A percentile compares a stretch with the other conserved stretches of the same genome.
These are phyloP conservation scores for Chromobotia macracanthus DNA, from an alignment of 2,797 vertebrate genomes.

Conservation along the genomic window DNA sequence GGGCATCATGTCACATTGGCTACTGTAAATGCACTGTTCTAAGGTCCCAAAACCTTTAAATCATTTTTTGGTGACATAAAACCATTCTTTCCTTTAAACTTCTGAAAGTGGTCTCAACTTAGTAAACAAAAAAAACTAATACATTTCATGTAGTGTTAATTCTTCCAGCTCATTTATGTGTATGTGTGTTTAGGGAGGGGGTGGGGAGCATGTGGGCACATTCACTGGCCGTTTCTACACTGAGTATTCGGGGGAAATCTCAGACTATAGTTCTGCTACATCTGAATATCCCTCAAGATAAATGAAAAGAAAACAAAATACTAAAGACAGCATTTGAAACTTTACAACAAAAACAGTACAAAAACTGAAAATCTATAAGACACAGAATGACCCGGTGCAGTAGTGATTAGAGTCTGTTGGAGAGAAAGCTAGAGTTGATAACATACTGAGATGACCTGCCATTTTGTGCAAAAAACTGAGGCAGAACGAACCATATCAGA, in stretches of 20 bases:
- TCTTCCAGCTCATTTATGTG: conserved; percentile 67
- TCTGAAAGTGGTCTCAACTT: conserved; percentile 53
- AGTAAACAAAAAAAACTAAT: conserved; percentile 60
- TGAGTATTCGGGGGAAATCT: conserved; percentile 74
- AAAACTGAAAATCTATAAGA: conserved; percentile 71
- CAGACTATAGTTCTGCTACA: conserved; percentile 79
- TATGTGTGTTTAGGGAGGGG: conserved; percentile 24
- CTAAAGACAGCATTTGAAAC: conserved; percentile 48
- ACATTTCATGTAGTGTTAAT: conserved; percentile 78
- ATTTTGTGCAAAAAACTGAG: conserved; percentile 75
- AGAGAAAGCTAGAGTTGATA: conserved; percentile 67
- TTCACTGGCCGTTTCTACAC: conserved; percentile 75
- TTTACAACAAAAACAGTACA: conserved; percentile 62
- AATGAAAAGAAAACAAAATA: conserved; percentile 52
- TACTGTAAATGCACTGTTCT: conserved; percentile 75
- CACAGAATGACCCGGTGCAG: conserved; percentile 60
- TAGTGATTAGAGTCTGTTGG: conserved; percentile 74
- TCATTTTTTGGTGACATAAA: conserved; percentile 73
- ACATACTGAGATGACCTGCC: conserved; percentile 81
- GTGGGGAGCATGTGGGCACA: conserved; percentile 50
- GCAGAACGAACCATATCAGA: conserved; percentile 70
- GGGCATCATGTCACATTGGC: conserved; percentile 93
- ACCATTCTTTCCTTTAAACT: conserved; percentile 39
- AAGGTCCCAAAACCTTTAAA: conserved; percentile 73
- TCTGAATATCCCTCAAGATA: conserved; percentile 72